Base-by-base conservation (phyloP, 1,140 invertebrate genomes). In the Lerema accius region DNA sequence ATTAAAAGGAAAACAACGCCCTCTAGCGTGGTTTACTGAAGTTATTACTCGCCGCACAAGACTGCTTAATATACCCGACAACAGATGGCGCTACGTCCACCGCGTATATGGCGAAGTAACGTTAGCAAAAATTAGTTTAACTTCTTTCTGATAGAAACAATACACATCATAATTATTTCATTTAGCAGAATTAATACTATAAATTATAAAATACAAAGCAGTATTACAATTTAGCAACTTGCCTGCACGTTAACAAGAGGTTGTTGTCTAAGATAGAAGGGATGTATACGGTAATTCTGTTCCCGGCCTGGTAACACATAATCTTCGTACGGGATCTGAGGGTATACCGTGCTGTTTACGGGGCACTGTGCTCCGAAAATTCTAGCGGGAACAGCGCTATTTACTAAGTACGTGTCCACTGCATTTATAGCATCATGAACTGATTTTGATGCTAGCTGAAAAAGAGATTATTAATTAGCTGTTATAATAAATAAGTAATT, bases 231-330 rank as follows among this genome's bases (percentile, higher is more conserved):
- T 32, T 55, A 16, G 66, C 51, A 28, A 61, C 45, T 46, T 71
- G 88, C 90, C 76, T 89, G 80, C 35, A 91, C 65, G 61, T 74
- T 78, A 15, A 91, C 63, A 1, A 83, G 39, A 1, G 71, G 16
- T 56, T 82, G 81, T 43, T 82, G 70, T 39, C 70, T 72, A 64
- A 92, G 70, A 71, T 88, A 85, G 59, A 76, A 90, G 0, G 89
- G 88, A 76, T 92, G 89, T 55, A 92, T 90, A 0, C 88, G 76
- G 60, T 91, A 92, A 3, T 67, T 56, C 23, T 79, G 81, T 40
- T 79, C 78, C 28, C 79, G 63, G n/a, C 77, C 74, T 0, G 87
- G 82, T 16, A 86, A 48, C 9, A 90, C 84, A 17, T 80, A 87
- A 67, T 90, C 90, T 60, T 92, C 91, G 28, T 83, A 90, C n/a